Base-by-base conservation (phyloP, 2,797 vertebrate genomes). In the Menidia menidia region DNA sequence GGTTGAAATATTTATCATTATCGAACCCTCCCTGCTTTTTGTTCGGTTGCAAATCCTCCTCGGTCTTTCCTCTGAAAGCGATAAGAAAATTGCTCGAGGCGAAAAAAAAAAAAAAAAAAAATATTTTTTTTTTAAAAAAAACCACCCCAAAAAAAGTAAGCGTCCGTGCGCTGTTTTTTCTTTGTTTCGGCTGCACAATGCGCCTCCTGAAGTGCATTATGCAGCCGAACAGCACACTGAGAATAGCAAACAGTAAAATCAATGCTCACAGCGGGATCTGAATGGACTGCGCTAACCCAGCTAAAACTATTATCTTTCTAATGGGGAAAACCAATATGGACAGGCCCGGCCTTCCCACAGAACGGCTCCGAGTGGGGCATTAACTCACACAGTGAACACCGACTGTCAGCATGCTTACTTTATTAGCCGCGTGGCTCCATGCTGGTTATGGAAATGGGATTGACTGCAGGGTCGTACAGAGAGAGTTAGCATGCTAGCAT, bases 361-460 rank as follows among this genome's bases (percentile, higher is more conserved):
- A 48, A 32, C 1, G 31, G 43, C 69, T 59, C 80, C 69, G 73
- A 73, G 61, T 69, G 81, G 50, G 67, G 81, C 70, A 59, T 79
- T 60, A 59, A 80, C 70, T 77, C 81, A 75, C 81, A 75, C 73
- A 18, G 77, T 56, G 71, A 85, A 71, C 11, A 48, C 70, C 45
- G 78, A 39, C 67, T 85, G 80, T 87, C 84, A 84, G 75, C 78
- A 63, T 73, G 83, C 64, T 75, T 80, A 85, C 83, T 84, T 78
- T 82, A 87, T 90, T 87, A 87, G 81, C 75, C 42, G 68, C 19
- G 73, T 60, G 82, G 68, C 77, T 63, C n/a, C 85, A 82, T 2
- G 85, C 88, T 85, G 87, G 39, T 75, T 68, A 80, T 88, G 78
- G 70, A 88, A 89, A 90, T 88, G 44, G 66, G 60, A 78, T 64